Conservation (phyloP, 2,888 invertebrate species). For the Drosophila macrospina region DNA sequence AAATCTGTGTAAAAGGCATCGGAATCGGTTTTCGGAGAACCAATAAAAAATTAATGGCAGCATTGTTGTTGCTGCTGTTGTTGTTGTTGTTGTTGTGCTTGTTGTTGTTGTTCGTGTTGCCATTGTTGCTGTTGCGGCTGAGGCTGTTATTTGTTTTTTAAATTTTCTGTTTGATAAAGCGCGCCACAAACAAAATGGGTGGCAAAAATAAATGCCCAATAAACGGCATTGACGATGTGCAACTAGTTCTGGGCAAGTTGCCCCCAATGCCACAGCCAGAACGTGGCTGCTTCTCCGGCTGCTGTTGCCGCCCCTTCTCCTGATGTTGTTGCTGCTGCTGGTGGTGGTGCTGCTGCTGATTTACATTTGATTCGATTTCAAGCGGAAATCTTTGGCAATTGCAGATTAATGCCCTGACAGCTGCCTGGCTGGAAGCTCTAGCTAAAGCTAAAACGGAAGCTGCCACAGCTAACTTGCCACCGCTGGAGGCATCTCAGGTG, state of each 20-base stretch:
- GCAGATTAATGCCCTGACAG: conserved; percentile 84
- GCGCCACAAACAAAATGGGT: conserved; percentile 78
- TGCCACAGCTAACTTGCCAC: conserved; percentile 5
- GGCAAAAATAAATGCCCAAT: conserved; percentile 71
- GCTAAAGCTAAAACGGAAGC: conserved; percentile 32
- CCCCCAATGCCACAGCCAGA: conserved; percentile 14
- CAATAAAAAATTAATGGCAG: conserved; percentile 81
- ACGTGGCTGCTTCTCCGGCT: neutral
- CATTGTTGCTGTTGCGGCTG: conserved; percentile 26
- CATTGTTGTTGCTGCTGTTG: conserved; percentile 51
- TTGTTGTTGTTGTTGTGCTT: conserved; percentile 40
- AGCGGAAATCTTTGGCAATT: conserved; percentile 83
- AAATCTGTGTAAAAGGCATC: conserved; percentile 78
- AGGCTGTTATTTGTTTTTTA: conserved; percentile 75
- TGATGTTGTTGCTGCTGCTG: conserved; percentile 35
- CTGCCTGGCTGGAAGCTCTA: conserved; percentile 43
- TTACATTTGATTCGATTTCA: conserved; percentile 79
- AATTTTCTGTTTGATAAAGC: conserved; percentile 80
- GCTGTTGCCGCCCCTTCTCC: conserved; percentile 4
- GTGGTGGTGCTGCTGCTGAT: conserved; percentile 50
- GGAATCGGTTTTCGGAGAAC: conserved; percentile 77
- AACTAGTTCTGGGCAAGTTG: conserved; percentile 74
- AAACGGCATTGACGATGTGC: conserved; percentile 62
- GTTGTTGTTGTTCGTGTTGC: conserved; percentile 20
- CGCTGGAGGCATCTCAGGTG: conserved; percentile 78